Evolutionary conservation across 2,113 vertebrate species (phyloP), one percentile per base, ranked within the genome.

Genomic region (Butorides virescens): DNA sequence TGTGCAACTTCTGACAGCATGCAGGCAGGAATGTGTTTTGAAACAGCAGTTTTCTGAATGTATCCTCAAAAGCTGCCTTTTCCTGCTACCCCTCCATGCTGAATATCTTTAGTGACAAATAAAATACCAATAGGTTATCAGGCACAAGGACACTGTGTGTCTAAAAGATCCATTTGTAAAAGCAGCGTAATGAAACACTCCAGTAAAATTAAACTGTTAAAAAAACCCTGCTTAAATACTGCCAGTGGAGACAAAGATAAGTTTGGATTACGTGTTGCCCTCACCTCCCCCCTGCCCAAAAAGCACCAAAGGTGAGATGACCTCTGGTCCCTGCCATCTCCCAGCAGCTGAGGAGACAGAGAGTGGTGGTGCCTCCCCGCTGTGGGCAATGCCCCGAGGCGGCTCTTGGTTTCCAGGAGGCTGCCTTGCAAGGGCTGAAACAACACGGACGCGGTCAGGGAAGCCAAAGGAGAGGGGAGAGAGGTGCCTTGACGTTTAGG

Each of bases 111-210:
- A 37, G 11, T 71, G 32, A 67, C 37, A 67, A 77, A 52, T 14
- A 34, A 55, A 86, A 55, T n/a, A 39, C 26, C 1, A 0, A 30
- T 3, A 9, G 15, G 18, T 68, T 65, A 16, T 58, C 22, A n/a
- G 39, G 37, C 42, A 47, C 34, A 6, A 47, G 19, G 11, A 37
- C 16, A 46, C 12, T 0, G 0, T 0, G 0, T 32, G 46, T 39
- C 34, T 75, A 29, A 55, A 46, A 65, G 13, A 44, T 63, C 10
- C 11, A 10, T 37, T 87, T 90, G 37, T 52, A 30, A 72, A 83
- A 78, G 13, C 15, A 65, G 20, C 3, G 10, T 23, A 39, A 72
- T 2, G 2, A 76, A 79, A 77, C 23, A 26, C 15, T 63, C 17
- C 23, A 29, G 5, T 42, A 55, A 91, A 92, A 53, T 50, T 3